Base-by-base conservation (phyloP, 2,113 vertebrate genomes). In the Scomber japonicus region DNA sequence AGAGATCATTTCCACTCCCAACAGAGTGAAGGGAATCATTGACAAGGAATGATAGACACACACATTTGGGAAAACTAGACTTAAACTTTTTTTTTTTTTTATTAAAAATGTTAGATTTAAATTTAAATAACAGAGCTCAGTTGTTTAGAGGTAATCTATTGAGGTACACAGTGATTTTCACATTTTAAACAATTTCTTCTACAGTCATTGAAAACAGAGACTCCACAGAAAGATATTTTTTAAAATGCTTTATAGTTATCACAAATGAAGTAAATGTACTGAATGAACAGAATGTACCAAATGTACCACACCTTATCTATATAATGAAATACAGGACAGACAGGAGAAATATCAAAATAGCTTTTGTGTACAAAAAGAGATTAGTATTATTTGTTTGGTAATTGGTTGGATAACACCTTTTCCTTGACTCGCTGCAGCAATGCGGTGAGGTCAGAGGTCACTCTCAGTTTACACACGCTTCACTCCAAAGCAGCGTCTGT, bases 381-480 rank as follows among this genome's bases (percentile, higher is more conserved):
- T 61, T 2, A 0, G 35, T 9, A 27, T 27, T 27, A 27, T 27
- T 27, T 27, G 24, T 27, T 27, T 27, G 24, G 24, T 27, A 27
- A 27, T 27, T 27, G 13, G 64, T 40, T 51, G 1, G 13, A 45
- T 31, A 21, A 3, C 50, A 14, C 0, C 30, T 3, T 2, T 10
- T 16, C 30, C 3, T 31, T 21, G 64, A 30, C 24, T 46, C n/a
- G 46, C 11, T 31, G 46, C 9, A 15, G 72, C 46, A 9, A 40
- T 40, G 35, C 35, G 7, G 35, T 54, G 63, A 54, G 19, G 44
- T 68, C 62, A 12, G 1, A n/a, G 17, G 45, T 45, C 0, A 3
- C 16, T 50, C n/a, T 14, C 12, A 3, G 0, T 65, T 13, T 17
- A 67, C 21, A 11, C 0, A 0, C 0, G 11, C 1, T 1, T 82